Conservation (phyloP, 1,140 invertebrate genomes). For the Sitophilus oryzae region DNA sequence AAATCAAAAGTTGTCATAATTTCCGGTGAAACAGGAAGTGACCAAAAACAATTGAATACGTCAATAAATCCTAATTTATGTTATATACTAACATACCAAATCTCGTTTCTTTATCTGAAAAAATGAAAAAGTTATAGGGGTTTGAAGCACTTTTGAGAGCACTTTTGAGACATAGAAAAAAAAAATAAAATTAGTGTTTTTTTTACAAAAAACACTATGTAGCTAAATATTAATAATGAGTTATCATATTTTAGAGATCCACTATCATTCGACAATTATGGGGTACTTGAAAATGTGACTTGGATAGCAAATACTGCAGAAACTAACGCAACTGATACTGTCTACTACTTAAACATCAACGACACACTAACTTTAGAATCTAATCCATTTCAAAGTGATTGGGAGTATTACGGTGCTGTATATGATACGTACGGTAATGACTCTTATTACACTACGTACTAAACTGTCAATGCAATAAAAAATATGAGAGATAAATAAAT, state of each 20-base stretch:
- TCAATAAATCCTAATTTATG: too few relatives aligned
- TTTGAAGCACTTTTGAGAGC: too few relatives aligned
- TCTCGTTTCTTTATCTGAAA: too few relatives aligned
- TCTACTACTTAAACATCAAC: constrained; percentile 15
- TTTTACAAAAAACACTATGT: too few relatives aligned
- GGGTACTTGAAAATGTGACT: background rate
- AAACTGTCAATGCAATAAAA: background rate
- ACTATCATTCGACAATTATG: background rate
- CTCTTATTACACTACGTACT: constrained; percentile 16
- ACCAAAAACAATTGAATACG: too few relatives aligned
- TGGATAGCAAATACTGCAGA: constrained; percentile 9
- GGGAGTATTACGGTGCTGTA: constrained; percentile 10
- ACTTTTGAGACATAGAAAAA: too few relatives aligned
- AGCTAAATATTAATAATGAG: too few relatives aligned
- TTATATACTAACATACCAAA: too few relatives aligned
- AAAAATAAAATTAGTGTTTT: too few relatives aligned
- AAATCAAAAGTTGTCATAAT: too few relatives aligned
- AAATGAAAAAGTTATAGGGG: too few relatives aligned
- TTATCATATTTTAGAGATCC: constrained; percentile 25
- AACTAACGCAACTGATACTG: background rate
- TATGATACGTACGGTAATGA: constrained; percentile 5
- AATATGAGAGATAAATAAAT: background rate
- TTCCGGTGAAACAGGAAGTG: too few relatives aligned
- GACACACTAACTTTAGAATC: constrained; percentile 5
- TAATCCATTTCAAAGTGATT: constrained; percentile 16